Conservation (phyloP, 2,888 invertebrate genomes). For the Elegia similella region DNA sequence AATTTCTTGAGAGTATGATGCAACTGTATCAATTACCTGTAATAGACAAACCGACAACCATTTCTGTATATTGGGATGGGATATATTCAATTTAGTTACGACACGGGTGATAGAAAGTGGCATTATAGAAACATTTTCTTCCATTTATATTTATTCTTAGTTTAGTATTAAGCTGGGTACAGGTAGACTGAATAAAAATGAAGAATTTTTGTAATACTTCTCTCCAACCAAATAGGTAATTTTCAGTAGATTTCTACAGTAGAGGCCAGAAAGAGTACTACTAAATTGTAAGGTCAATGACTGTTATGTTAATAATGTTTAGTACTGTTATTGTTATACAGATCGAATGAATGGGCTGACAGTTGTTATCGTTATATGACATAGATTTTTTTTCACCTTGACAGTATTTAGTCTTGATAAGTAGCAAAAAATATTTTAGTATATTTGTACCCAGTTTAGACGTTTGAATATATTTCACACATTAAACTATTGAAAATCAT, state of each 20-base stretch:
- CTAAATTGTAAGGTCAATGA: neutral
- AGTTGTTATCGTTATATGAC: neutral
- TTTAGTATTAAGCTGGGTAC: conserved; percentile 7
- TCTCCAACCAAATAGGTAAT: neutral
- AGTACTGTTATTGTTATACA: too few relatives aligned
- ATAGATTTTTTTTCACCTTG: neutral
- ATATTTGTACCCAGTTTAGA: neutral
- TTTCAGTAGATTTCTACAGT: neutral
- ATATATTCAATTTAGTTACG: neutral
- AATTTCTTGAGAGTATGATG: too few relatives aligned
- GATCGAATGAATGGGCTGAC: too few relatives aligned
- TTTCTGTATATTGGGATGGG: neutral
- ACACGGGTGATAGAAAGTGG: neutral
- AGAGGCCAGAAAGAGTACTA: neutral
- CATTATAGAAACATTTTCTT: neutral
- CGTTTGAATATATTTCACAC: neutral
- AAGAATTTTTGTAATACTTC: neutral
- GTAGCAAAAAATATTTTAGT: neutral
- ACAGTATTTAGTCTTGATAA: neutral
- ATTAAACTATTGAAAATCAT: neutral
- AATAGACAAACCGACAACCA: too few relatives aligned
- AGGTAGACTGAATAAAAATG: neutral
- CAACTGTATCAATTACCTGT: too few relatives aligned
- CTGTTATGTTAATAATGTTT: neutral
- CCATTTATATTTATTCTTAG: conserved; percentile 10